phyloP scores from a whole-genome alignment of 92 coral and sea anemone species.

The Palythoa caribaeorum region DNA sequence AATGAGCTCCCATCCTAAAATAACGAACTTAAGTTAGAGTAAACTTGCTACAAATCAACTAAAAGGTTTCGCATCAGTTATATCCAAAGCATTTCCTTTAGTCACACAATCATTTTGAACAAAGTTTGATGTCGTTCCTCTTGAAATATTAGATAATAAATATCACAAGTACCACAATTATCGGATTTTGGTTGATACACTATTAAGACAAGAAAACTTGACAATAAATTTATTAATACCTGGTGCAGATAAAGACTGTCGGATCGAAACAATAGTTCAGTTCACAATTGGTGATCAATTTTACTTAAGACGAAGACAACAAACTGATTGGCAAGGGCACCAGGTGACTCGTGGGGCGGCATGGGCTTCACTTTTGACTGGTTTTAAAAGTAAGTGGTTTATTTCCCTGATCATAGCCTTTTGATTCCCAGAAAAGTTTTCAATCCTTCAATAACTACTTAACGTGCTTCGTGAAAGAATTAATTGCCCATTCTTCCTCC shows the following conservation, averaged over 20 bases:
- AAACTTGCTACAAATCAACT: too few species aligned
- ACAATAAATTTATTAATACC: background rate
- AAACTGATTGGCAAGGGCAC: background rate
- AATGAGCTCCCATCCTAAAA: too few species aligned
- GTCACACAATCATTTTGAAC: too few species aligned
- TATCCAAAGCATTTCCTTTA: too few species aligned
- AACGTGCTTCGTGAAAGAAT: too few species aligned
- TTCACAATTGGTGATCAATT: background rate
- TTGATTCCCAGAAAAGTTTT: background rate
- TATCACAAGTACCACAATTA: too few species aligned
- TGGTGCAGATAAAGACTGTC: background rate
- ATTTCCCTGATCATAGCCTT: conserved; percentile 16
- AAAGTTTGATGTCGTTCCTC: too few species aligned
- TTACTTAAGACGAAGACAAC: background rate
- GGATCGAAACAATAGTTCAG: background rate
- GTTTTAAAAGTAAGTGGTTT: background rate
- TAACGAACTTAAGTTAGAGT: too few species aligned
- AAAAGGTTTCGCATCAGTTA: too few species aligned
- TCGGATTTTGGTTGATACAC: background rate
- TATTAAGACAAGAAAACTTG: background rate
- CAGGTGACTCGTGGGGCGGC: background rate
- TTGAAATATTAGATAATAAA: too few species aligned
- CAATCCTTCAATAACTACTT: background rate
- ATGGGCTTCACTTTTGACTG: background rate
- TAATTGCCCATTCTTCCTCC: too few species aligned